These are phyloP conservation scores for Hucho hucho DNA, from an alignment of 2,113 vertebrate species.

Conservation along the genomic window DNA sequence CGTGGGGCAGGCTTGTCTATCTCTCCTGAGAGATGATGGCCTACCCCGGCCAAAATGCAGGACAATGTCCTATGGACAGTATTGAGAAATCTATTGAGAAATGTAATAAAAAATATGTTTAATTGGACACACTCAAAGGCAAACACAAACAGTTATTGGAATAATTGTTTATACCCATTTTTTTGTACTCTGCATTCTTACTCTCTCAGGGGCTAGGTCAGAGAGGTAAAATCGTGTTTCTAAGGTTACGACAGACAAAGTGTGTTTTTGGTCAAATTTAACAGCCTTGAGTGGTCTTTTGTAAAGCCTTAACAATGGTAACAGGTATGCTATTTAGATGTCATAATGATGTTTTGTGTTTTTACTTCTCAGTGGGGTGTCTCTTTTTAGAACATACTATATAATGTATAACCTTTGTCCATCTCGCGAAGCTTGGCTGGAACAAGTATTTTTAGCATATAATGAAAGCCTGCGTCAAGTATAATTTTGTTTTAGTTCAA, in stretches of 20 bases:
- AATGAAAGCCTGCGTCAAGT: not conserved
- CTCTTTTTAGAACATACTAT: not conserved
- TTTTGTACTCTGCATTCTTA: too few relatives aligned
- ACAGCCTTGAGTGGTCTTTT: not conserved
- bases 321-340: conserved; percentile 4
- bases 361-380: not conserved
- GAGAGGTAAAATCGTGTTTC: too few relatives aligned
- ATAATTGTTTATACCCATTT: too few relatives aligned
- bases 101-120: too few relatives aligned
- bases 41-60: not conserved
- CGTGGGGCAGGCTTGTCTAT: not conserved
- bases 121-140: too few relatives aligned
- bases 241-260: not conserved
- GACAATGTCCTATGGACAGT: too few relatives aligned
- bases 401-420: not conserved
- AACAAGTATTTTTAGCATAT: not conserved
- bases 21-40: not conserved
- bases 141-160: too few relatives aligned
- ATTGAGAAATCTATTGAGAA: not conserved
- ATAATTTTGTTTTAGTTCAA: not conserved
- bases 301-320: not conserved
- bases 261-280: not conserved
- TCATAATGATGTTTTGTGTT: not conserved
- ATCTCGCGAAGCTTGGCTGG: not conserved
- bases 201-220: too few relatives aligned